phyloP scores from a whole-genome alignment of 2,797 vertebrate genomes.

The Sebastes elongatus region DNA sequence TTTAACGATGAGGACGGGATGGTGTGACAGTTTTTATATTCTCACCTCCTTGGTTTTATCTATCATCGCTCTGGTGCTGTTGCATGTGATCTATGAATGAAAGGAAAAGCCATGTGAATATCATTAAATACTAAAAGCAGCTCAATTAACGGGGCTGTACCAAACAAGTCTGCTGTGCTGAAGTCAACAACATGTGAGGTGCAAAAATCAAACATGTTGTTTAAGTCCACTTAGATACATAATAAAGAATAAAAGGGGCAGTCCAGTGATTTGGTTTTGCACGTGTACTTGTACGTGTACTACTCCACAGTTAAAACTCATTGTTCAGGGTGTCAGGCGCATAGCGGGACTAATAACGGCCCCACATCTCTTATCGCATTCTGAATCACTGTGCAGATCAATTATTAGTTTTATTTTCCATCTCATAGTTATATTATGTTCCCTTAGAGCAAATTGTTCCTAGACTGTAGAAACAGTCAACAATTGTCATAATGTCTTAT shows the following conservation, averaged over 20 bases:
- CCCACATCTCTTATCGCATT: not conserved
- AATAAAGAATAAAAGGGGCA: not conserved
- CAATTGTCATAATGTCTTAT: not conserved
- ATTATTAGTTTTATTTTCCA: not conserved
- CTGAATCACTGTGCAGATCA: not conserved
- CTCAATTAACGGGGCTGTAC: slow-evolving; percentile 9
- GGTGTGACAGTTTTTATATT: not conserved
- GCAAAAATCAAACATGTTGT: not conserved
- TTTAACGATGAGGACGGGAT: not conserved
- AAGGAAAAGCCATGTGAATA: not conserved
- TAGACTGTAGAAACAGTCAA: not conserved
- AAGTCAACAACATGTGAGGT: not conserved
- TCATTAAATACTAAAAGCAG: slow-evolving; percentile 33
- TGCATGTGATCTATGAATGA: not conserved
- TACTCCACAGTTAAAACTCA: not conserved
- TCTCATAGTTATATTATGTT: not conserved
- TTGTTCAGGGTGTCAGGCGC: not conserved
- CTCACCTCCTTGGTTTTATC: not conserved
- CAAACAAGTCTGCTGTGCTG: not conserved
- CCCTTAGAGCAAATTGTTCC: not conserved
- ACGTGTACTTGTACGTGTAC: not conserved
- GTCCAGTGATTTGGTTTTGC: not conserved
- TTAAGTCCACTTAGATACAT: not conserved
- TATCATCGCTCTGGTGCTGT: not conserved
- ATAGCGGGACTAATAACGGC: not conserved